phyloP scores from a whole-genome alignment of 64 coral and sea anemone genomes.

The Montipora sp. region DNA sequence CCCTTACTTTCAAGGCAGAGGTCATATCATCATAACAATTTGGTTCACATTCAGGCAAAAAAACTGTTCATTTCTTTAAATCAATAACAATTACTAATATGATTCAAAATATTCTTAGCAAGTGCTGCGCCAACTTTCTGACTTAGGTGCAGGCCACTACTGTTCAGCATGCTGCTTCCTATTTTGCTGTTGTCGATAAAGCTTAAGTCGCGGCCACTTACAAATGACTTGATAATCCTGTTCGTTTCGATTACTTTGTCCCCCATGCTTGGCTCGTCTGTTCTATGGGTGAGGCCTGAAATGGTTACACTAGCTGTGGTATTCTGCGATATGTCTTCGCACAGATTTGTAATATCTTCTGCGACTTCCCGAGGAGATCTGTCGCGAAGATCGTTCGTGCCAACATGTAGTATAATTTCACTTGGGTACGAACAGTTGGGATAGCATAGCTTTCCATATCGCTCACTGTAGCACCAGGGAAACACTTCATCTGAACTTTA shows the following conservation, averaged over 20 bases:
- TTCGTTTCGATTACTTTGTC: slow-evolving; percentile 44
- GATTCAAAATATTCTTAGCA: slow-evolving; percentile 26
- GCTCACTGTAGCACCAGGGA: slow-evolving; percentile 6
- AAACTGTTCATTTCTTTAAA: slow-evolving; percentile 12
- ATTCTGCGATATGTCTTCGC: too few species aligned
- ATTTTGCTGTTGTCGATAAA: slow-evolving; percentile 56
- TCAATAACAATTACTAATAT: slow-evolving; percentile 32
- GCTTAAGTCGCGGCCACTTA: slow-evolving; percentile 24
- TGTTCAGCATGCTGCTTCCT: slow-evolving; percentile 24
- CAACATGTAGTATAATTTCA: too few species aligned
- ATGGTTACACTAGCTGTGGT: too few species aligned
- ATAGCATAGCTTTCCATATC: not conserved
- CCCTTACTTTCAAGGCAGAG: slow-evolving; percentile 22
- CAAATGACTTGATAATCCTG: slow-evolving; percentile 45
- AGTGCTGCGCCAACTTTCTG: not conserved
- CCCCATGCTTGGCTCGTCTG: not conserved
- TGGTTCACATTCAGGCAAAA: slow-evolving; percentile 16
- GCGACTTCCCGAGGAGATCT: too few species aligned
- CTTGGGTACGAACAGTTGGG: too few species aligned
- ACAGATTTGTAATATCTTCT: too few species aligned
- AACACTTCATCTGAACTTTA: not conserved
- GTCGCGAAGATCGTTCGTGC: too few species aligned
- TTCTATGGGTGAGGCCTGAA: too few species aligned
- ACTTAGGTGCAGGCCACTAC: slow-evolving; percentile 35
- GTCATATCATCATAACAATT: slow-evolving; percentile 4